Percentiles rank a stretch among this genome's conserved stretches.
Evolutionary conservation across 2,113 vertebrate genomes (phyloP).

Genomic region (Xiphorhynchus elegans): DNA sequence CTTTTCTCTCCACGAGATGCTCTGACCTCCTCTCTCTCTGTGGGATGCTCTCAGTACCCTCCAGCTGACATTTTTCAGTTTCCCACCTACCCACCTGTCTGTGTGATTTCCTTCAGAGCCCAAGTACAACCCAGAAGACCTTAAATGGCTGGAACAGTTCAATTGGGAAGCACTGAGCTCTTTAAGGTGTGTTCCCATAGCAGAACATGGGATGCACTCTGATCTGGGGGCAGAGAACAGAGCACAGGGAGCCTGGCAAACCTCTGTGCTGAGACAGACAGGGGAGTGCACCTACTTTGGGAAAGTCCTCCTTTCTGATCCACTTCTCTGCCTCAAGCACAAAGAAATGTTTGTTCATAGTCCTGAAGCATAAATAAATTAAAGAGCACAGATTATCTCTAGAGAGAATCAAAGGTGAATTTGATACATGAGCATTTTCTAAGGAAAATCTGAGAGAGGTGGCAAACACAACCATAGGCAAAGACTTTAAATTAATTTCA

Average conservation of each 20-base stretch:
- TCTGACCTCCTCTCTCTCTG: background rate
- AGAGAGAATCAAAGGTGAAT: conserved; percentile 28
- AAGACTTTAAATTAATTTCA: conserved; percentile 74
- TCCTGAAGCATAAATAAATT: background rate
- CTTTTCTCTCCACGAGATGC: background rate
- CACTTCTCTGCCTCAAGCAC: background rate
- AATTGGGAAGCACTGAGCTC: background rate
- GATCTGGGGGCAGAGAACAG: background rate
- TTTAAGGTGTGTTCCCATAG: background rate
- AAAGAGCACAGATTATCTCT: conserved; percentile 17
- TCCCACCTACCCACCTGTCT: background rate
- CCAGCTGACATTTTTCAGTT: background rate
- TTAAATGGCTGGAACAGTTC: background rate
- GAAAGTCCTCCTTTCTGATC: background rate
- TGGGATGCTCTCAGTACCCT: background rate
- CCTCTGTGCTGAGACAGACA: background rate
- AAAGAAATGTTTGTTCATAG: background rate
- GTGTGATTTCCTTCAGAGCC: background rate
- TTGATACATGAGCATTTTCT: conserved; percentile 1
- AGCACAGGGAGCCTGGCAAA: background rate
- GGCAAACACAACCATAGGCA: conserved; percentile 61
- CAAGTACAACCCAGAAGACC: background rate
- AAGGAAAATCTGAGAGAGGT: conserved; percentile 44
- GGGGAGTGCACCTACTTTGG: background rate
- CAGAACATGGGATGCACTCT: background rate